Percentiles rank a stretch among this genome's conserved stretches.
phyloP scores from a whole-genome alignment of 2,113 vertebrate species.

The Merops nubicus region DNA sequence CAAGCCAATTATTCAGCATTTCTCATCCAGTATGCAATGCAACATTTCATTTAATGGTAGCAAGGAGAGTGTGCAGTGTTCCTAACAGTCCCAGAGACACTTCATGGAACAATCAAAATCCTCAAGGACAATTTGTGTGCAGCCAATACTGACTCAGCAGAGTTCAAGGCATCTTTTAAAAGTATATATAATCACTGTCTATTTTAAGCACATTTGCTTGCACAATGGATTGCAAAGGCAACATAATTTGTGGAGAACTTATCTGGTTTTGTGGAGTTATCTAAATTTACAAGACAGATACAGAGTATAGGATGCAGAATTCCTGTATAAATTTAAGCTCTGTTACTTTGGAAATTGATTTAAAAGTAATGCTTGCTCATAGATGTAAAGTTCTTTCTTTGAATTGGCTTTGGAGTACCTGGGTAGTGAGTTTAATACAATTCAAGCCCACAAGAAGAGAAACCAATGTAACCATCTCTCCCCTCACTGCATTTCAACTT shows the following conservation, averaged over 20 bases:
- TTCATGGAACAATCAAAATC: background rate
- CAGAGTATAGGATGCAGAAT: fast-evolving
- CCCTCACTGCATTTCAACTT: background rate
- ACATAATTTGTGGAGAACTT: background rate
- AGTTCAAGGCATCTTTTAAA: background rate
- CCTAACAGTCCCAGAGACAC: background rate
- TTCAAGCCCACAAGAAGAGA: background rate
- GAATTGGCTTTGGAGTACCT: background rate
- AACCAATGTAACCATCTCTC: background rate
- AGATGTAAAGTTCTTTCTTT: background rate
- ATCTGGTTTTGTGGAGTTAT: background rate
- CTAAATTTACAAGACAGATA: background rate
- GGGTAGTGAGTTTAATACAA: background rate
- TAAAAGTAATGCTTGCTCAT: background rate
- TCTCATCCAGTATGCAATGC: background rate
- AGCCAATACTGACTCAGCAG: background rate
- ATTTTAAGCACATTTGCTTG: background rate
- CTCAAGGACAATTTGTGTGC: slow-evolving; percentile 8
- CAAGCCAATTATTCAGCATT: background rate
- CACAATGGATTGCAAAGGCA: background rate
- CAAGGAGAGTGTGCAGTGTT: background rate
- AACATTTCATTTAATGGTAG: background rate
- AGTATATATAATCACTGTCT: background rate
- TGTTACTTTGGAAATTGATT: background rate
- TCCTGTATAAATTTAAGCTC: background rate